Conservation (phyloP, 1,140 invertebrate species). For the Andrena cerasifolii region DNA sequence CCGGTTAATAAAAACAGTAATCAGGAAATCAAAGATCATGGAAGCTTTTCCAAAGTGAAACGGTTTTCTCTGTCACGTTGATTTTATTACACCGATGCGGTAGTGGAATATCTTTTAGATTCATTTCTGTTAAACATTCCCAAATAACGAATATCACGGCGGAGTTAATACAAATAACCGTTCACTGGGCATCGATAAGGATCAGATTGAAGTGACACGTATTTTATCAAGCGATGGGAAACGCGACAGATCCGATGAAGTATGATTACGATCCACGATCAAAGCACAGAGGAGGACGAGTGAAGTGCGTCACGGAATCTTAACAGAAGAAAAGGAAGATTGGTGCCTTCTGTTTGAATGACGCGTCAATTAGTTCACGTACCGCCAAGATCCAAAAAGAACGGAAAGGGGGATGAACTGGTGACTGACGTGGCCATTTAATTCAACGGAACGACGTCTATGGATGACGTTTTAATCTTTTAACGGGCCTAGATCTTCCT, state of each 20-base stretch:
- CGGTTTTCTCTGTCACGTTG: too few relatives aligned
- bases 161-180: too few relatives aligned
- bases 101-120: too few relatives aligned
- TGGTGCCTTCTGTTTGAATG: conserved; percentile 9
- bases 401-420: not conserved
- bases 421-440: conserved; percentile 27
- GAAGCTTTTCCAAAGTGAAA: too few relatives aligned
- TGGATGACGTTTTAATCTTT: conserved; percentile 48
- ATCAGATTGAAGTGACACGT: too few relatives aligned
- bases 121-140: too few relatives aligned
- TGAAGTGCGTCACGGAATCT: too few relatives aligned
- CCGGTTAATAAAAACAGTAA: not conserved
- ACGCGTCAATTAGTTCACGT: conserved; percentile 40
- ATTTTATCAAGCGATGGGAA: too few relatives aligned
- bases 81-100: too few relatives aligned
- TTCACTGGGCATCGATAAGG: too few relatives aligned
- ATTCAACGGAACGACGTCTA: conserved; percentile 24
- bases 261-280: not conserved
- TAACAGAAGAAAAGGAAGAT: not conserved
- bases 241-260: not conserved
- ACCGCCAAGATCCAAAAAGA: not conserved
- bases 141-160: too few relatives aligned
- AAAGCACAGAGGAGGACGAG: not conserved
- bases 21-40: not conserved
- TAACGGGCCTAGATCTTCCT: conserved; percentile 13